Base-by-base conservation (phyloP, 2,888 invertebrate genomes). In the Kryphioiulus occultus region DNA sequence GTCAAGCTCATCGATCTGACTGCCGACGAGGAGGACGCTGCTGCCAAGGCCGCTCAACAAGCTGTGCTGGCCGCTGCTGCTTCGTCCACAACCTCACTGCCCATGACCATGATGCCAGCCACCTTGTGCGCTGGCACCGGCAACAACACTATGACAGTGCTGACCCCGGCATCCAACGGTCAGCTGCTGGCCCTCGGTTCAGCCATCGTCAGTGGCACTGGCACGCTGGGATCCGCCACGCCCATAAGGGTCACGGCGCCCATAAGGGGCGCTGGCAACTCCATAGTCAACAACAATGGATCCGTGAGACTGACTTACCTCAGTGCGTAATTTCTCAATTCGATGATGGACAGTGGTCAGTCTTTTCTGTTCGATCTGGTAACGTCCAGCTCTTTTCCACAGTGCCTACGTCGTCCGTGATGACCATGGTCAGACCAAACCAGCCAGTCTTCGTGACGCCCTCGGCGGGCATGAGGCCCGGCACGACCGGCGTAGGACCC, bases 1-100 rank as follows among this genome's bases (percentile, higher is more conserved):
- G 88, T 88, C 26, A 86, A 86, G 42, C 32, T 86, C 0, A 88
- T 88, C 12, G 88, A 88, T 30, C 86, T 88, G 47, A 82, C 88
- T 5, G 82, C 53, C 9, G 88, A 88, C n/a, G 88, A 88, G 32
- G 86, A 88, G 30, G 42, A 42, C 19, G 19, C 87, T 0, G 87
- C 83, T 9, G 87, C 87, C 39, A 82, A 15, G 15, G n/a, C 87
- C 32, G 68, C 22, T 47, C 30, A n/a, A n/a, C n/a, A n/a, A n/a
- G n/a, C n/a, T n/a, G n/a, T n/a, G n/a, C n/a, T n/a, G n/a, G n/a
- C n/a, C n/a, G n/a, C n/a, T n/a, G n/a, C n/a, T n/a, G n/a, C n/a
- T n/a, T n/a, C 7, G 68, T 19, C 68, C 26, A n/a, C 87, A 0
- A 32, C n/a, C n/a, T n/a, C n/a, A n/a, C n/a, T n/a, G n/a, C n/a